Conservation (phyloP, 1,140 invertebrate genomes). For the Tetranychus urticae region DNA sequence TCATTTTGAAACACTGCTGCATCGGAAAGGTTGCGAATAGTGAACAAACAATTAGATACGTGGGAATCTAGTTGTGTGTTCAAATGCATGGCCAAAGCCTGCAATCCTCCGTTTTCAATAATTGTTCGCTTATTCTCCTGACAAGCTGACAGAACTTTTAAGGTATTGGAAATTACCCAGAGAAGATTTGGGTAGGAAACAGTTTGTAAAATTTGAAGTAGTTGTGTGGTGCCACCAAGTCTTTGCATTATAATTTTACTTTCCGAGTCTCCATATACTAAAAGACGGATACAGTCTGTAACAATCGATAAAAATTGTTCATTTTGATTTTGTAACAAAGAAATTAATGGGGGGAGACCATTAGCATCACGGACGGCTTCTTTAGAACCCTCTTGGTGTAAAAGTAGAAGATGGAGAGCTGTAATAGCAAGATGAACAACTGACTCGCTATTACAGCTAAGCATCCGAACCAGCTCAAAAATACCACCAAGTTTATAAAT, state of each 20-base stretch:
- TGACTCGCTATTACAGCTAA: constrained; percentile 88
- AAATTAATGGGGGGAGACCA: constrained; percentile 93
- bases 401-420: constrained; percentile 82
- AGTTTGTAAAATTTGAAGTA: constrained; percentile 90
- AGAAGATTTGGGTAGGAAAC: constrained; percentile 95
- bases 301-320: constrained; percentile 92
- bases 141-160: constrained; percentile 71
- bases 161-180: constrained; percentile 88
- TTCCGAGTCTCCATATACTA: constrained; percentile 94
- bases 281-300: constrained; percentile 93
- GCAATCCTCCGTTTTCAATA: constrained; percentile 90
- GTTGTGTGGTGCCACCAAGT: constrained; percentile 79
- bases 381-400: constrained; percentile 94
- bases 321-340: constrained; percentile 78
- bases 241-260: constrained; percentile 76
- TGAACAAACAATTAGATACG: constrained; percentile 93
- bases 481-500: constrained; percentile 98
- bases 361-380: constrained; percentile 88
- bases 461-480: constrained; percentile 76
- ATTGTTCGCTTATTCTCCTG: constrained; percentile 92
- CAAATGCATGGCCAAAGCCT: constrained; percentile 83
- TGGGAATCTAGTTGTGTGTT: constrained; percentile 58
- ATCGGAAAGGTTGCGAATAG: constrained; percentile 86
- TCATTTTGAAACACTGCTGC: constrained; percentile 50
- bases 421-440: constrained; percentile 96